Conservation (phyloP, 2,113 vertebrate genomes). For the Oncorhynchus gorbuscha region DNA sequence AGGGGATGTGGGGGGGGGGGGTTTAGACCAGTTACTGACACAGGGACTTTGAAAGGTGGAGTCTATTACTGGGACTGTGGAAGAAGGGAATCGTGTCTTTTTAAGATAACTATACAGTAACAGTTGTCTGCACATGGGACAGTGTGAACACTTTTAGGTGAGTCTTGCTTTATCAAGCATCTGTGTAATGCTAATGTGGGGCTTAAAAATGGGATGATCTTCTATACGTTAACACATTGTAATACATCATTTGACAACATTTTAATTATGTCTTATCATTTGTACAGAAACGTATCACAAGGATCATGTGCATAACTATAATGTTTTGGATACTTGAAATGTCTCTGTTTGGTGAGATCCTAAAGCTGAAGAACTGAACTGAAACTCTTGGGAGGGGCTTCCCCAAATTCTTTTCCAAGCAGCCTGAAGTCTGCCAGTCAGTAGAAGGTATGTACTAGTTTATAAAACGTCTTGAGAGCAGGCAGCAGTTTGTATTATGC, state of each 20-base stretch:
- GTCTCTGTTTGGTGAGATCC: not conserved
- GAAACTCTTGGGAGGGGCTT: not conserved
- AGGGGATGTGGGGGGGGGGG: not conserved
- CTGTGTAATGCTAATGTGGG: not conserved
- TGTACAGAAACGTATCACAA: not conserved
- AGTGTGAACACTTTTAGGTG: constrained; percentile 49
- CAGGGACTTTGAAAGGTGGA: constrained; percentile 4
- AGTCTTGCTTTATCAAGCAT: constrained; percentile 38
- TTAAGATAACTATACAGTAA: not conserved
- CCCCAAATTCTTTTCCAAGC: constrained; percentile 9
- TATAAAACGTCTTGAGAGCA: constrained; percentile 32
- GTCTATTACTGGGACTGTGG: too few relatives aligned
- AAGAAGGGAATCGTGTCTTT: too few relatives aligned
- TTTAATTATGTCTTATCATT: not conserved
- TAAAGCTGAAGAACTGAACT: not conserved
- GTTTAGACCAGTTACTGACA: constrained; percentile 7
- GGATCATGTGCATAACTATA: not conserved
- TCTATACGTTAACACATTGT: too few relatives aligned
- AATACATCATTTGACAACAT: not conserved
- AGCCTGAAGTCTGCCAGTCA: constrained; percentile 16
- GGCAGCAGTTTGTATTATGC: constrained; percentile 25
- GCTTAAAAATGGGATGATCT: not conserved
- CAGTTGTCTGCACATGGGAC: constrained; percentile 33
- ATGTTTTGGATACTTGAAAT: not conserved
- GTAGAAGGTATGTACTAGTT: constrained; percentile 17